Evolutionary conservation across 2,113 vertebrate genomes (phyloP), one percentile per base, ranked within the genome.

Genomic region (Pseudopipra pipra): DNA sequence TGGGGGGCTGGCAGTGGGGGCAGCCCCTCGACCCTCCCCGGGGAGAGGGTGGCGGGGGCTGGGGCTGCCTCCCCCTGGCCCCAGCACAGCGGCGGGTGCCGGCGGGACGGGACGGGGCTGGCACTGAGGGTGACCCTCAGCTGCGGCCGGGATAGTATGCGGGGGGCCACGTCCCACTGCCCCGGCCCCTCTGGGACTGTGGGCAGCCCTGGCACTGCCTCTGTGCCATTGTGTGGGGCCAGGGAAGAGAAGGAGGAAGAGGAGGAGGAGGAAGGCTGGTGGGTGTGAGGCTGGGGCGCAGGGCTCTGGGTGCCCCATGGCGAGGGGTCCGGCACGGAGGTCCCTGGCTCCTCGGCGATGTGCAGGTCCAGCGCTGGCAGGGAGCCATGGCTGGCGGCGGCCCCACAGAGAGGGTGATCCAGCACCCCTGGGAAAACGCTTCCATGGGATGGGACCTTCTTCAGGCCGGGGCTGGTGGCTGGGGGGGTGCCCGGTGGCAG

Each of bases 321-420:
- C 0, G 0, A 39, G 16, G 46, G 46, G 13, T 62, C 22, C 0
- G 3, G 73, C 0, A 8, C 78, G 73, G 51, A 87, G 44, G 49
- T 44, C 8, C 72, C 95, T 10, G 93, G 93, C 73, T 97, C 98
- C 93, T 98, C 98, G 2, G 95, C 78, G 31, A 98, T 98, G 88
- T 98, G 98, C 63, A 98, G 97, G 85, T 99, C 98, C 68, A 98
- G 95, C 8, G 97, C 97, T 0, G 98, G 98, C 97, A 98, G 96
- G 2, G 98, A 98, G 44, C 98, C 92, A 37, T 97, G 98, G 90
- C 97, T 39, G 11, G 87, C 44, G 5, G 83, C 35, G 19, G 95
- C 91, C 46, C 77, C 87, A 5, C 77, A 33, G 30, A 96, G 89
- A 33, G 96, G 92, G 27, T 80, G 94, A 5, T 98, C 97, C 21